Conservation (phyloP, 2,888 invertebrate species). For the Dynastes tityus region DNA sequence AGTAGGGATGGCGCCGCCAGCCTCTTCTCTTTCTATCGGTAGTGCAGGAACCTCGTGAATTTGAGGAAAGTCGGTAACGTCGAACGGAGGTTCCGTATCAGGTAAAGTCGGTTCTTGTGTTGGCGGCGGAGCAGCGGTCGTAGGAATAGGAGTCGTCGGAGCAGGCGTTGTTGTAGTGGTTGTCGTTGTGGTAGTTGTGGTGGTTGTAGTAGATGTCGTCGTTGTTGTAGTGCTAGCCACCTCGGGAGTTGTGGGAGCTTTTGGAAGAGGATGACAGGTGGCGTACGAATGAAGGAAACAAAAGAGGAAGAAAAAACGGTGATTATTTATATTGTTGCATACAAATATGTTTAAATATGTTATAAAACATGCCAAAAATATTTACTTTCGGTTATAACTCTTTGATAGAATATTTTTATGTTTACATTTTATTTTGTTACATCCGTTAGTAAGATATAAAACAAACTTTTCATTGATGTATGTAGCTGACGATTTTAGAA, state of each 20-base stretch:
- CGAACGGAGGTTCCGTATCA: background rate
- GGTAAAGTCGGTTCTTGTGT: background rate
- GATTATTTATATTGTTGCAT: background rate
- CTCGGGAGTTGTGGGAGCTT: conserved; percentile 25
- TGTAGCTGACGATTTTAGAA: too few species aligned
- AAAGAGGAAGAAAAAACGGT: conserved; percentile 23
- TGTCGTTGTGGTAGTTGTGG: conserved; percentile 49
- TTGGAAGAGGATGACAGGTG: conserved; percentile 18
- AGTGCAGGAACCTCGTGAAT: conserved; percentile 10
- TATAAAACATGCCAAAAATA: conserved; percentile 19
- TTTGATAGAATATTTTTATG: background rate
- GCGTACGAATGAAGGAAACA: conserved; percentile 5
- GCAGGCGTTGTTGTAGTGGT: conserved; percentile 44
- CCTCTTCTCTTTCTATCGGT: conserved; percentile 3
- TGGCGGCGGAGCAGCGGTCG: conserved; percentile 14
- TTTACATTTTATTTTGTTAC: too few species aligned
- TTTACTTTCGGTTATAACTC: background rate
- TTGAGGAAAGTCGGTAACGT: background rate
- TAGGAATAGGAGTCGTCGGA: conserved; percentile 33
- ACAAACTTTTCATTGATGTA: too few species aligned
- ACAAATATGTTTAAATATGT: conserved; percentile 1
- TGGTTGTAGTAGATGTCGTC: conserved; percentile 42
- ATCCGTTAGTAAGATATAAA: too few species aligned
- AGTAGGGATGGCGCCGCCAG: too few species aligned
- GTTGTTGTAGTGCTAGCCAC: conserved; percentile 33